A percentile compares a stretch with the other conserved stretches of the same genome.
These are phyloP conservation scores for Caenorhabditis sinica DNA, from an alignment of 2,888 invertebrate genomes.

Conservation along the genomic window DNA sequence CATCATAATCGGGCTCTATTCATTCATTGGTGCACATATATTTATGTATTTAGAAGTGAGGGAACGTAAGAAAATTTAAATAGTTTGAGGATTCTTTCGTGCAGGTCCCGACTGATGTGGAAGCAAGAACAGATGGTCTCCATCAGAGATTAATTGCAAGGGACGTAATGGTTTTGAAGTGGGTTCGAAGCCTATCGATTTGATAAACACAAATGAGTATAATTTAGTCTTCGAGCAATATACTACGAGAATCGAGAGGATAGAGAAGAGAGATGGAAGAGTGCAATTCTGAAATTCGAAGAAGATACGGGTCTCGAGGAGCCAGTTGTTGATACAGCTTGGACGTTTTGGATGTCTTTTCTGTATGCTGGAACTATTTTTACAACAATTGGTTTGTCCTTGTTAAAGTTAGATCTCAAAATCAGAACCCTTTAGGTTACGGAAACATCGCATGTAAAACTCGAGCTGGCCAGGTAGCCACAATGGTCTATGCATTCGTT, in stretches of 20 bases:
- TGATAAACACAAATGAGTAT: neutral
- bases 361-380: constrained; percentile 83
- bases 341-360: constrained; percentile 83
- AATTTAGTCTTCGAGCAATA: constrained; percentile 73
- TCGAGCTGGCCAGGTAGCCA: constrained; percentile 90
- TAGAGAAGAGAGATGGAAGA: constrained; percentile 79
- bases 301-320: constrained; percentile 72
- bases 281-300: constrained; percentile 80
- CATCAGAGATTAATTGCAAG: constrained; percentile 80
- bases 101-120: constrained; percentile 77
- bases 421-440: constrained; percentile 88
- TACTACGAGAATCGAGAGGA: constrained; percentile 75
- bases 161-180: constrained; percentile 81
- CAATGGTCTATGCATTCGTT: constrained; percentile 93
- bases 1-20: constrained; percentile 78
- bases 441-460: constrained; percentile 96
- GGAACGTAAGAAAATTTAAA: neutral
- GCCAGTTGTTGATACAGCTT: constrained; percentile 74
- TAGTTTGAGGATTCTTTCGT: constrained; percentile 13
- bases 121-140: constrained; percentile 73
- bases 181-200: constrained; percentile 15
- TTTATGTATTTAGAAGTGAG: constrained; percentile 81
- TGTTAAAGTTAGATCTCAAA: too few species aligned
- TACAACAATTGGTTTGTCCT: constrained; percentile 82
- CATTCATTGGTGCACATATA: constrained; percentile 80